Evolutionary conservation across 2,888 invertebrate species (phyloP), one percentile per base, ranked within the genome.

Genomic region (Pyrrhosoma nymphula): DNA sequence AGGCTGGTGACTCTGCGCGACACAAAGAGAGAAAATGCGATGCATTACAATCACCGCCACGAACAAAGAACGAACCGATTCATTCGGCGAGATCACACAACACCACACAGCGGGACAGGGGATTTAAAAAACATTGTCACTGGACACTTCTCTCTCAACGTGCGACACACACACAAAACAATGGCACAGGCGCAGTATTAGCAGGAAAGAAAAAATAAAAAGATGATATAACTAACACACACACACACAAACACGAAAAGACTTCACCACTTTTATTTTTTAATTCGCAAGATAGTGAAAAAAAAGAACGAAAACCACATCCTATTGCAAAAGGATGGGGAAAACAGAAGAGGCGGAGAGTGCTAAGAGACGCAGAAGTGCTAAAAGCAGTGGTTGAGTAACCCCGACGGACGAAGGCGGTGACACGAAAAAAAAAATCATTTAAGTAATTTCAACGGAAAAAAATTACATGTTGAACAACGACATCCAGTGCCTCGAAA

Each of bases 1-100:
- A 8, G 95, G 95, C 90, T 90, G 95, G 47, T 90, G 91, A 89
- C 55, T 95, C 95, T 95, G 95, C 63, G 75, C 95, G 82, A 95
- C 39, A 95, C n/a, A 95, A 56, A 95, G 82, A 95, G 56, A 95
- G 56, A 95, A 93, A 95, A 39, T 23, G n/a, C 90, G 30, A 55
- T 14, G 56, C n/a, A 69, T 91, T 69, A 47, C 95, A 47, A 90
- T 82, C 91, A 95, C 90, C 75, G 90, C 91, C 82, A 95, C 82
- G n/a, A n/a, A 47, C 23, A 69, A 56, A 35, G 6, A 55, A 89
- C 10, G n/a, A 26, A 26, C n/a, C n/a, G 30, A 82, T 8, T 89
- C 56, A 47, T n/a, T 2, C 23, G 56, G n/a, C 8, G 16, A 90
- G 60, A 93, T 12, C 39, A 93, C 69, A 63, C 47, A 14, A 39